Evolutionary conservation across 2,888 invertebrate genomes (phyloP), one percentile per base, ranked within the genome.

Genomic region (Gisinianus flammeolus): DNA sequence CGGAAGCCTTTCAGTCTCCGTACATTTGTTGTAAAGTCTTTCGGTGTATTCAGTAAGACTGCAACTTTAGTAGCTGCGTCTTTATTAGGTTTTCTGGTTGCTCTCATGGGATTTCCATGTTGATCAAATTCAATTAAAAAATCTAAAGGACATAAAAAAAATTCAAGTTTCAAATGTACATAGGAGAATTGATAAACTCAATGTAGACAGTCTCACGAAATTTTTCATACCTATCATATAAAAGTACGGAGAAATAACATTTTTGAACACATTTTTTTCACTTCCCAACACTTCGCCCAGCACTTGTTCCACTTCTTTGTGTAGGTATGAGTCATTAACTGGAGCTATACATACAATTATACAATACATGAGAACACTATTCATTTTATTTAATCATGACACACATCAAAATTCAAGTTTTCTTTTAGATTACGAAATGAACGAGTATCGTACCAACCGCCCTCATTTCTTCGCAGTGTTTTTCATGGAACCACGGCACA

Each of bases 401-500:
- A 12, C 35, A 35, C 12, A 8, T 35, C 12, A 35, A 35, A 35
- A 35, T 8, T 5, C 12, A 35, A 35, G 35, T 35, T 35, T 35
- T 35, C 44, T 44, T 4, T 16, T 16, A 4, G 19, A 44, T 44
- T 4, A 35, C 6, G 12, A 35, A 35, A 35, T 8, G 44, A 16
- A 44, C 44, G 2, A 2, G 6, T 44, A 44, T n/a, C 19, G 2
- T 30, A 31, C 31, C 62, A 1, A 62, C 74, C 6, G 8, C 3
- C 0, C 22, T 19, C 12, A 64, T 35, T 24, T 44, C 89, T 86
- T 90, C 88, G 64, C 90, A 87, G 81, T 89, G 91, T 83, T 90
- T 90, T 82, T 90, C 89, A 85, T 91, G 91, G 85, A 92, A 91
- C 91, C 91, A 91, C 0, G 91, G 91, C 6, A 91, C 88, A 85